Base-by-base conservation (phyloP, 2,888 invertebrate genomes). In the Clusia tigrina region DNA sequence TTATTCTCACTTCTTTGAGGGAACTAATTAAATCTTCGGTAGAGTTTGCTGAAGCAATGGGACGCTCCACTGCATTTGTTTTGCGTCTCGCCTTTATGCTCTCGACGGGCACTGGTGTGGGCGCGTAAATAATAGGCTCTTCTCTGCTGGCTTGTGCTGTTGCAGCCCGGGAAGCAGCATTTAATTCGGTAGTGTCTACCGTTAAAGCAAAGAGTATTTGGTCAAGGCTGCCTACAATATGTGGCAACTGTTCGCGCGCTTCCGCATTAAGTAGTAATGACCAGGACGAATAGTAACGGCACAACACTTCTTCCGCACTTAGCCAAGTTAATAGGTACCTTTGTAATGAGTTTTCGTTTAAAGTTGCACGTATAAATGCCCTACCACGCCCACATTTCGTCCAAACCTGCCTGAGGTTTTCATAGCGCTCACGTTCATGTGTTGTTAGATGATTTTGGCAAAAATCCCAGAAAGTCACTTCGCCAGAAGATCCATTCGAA, bases 151-250 rank as follows among this genome's bases (percentile, higher is more conserved):
- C 37, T 0, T 62, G 59, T 20, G 26, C 38, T 2, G 42, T 20
- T 18, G 24, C 17, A 10, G 62, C 0, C 84, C 85, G 66, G 66
- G 74, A 54, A 0, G 78, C 83, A 74, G 88, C 86, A 83, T 91
- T 93, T 61, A 95, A 86, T 79, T 94, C 93, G 25, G 90, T 86
- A 82, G 93, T 93, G 85, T 97, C 96, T 65, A 96, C 92, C 77
- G 90, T 91, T 79, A 97, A 89, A 22, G 98, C 97, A 86, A 98
- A 98, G 69, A 97, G 86, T 78, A 97, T 92, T 58, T 94, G 90
- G 69, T 91, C 92, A 79, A 98, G 87, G 69, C 94, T 94, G 84
- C 93, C 91, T 60, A 96, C 92, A 85, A 95, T 90, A 77, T 91
- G 91, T 18, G 96, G 93, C 65, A 97, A 85, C 81, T 92, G 88